Conservation (phyloP, 2,797 vertebrate species). For the Enteromius trimaculatus region DNA sequence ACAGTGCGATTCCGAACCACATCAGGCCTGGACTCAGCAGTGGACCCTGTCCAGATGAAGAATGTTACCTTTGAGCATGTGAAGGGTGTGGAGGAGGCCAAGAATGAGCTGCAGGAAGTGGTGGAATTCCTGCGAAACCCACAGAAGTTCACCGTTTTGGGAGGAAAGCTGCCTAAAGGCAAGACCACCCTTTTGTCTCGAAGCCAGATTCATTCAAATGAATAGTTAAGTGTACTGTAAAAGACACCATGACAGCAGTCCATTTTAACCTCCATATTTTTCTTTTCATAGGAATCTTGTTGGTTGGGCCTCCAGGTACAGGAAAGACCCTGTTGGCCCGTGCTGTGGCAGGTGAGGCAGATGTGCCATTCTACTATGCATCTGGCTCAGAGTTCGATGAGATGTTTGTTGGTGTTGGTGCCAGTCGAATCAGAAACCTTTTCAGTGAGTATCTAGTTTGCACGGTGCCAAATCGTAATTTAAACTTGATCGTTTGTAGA, state of each 20-base stretch:
- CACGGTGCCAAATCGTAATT: not conserved
- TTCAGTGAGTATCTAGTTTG: constrained; percentile 80
- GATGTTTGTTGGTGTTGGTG: constrained; percentile 99
- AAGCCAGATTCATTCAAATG: not conserved
- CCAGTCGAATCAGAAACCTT: constrained; percentile 97
- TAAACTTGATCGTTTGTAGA: not conserved
- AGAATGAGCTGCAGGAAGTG: constrained; percentile 96
- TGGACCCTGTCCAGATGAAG: constrained; percentile 97
- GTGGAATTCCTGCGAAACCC: constrained; percentile 97
- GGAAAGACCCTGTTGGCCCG: constrained; percentile 96
- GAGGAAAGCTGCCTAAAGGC: constrained; percentile 99
- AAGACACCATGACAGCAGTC: too few species aligned
- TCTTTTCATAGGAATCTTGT: constrained; percentile 79
- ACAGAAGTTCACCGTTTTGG: constrained; percentile 93
- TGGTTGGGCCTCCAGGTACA: constrained; percentile 95
- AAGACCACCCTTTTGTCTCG: constrained; percentile 39
- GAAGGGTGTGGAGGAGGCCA: constrained; percentile 97
- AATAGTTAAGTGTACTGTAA: not conserved
- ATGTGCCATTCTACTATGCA: constrained; percentile 97
- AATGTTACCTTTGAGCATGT: constrained; percentile 98
- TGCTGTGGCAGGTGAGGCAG: constrained; percentile 96
- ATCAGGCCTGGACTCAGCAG: constrained; percentile 92
- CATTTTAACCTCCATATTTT: too few species aligned
- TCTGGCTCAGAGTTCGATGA: constrained; percentile 98
- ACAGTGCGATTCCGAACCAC: constrained; percentile 97